Base-by-base conservation (phyloP, 1,140 invertebrate genomes). In the Zaprionus tsacasi region DNA sequence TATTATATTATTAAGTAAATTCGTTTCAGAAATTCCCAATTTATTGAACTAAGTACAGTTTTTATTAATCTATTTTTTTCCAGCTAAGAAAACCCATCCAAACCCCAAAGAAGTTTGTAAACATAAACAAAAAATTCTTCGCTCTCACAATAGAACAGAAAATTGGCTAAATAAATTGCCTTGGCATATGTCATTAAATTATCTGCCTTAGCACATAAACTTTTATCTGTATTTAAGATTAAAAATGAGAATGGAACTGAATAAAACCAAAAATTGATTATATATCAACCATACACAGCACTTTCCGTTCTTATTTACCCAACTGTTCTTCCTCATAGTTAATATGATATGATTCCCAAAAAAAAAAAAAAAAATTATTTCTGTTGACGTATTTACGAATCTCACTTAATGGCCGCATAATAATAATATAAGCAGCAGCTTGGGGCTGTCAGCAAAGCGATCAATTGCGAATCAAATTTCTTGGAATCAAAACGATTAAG, bases 351-450 rank as follows among this genome's bases (percentile, higher is more conserved):
- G 27, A 30, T 68, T 54, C 35, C 35, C 58, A 21, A 33, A 61
- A 73, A 69, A 21, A 21, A 21, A 21, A 21, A 21, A 21, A 21
- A 21, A 21, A 21, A 1, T 21, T 43, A 61, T 27, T 56, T 13
- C 25, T 61, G 65, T 55, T 69, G 71, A 73, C 65, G 40, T 58
- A 69, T 69, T 73, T 61, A 68, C 55, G 38, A 57, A 30, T 56
- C 60, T 35, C 21, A 38, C 36, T 61, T 48, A 73, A 73, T 73
- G 65, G 65, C 56, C 48, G 35, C 67, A 50, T 68, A 60, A 73
- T 73, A 58, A 60, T 12, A 60, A 69, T 60, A 61, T 69, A 69
- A 36, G 30, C 45, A 15, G 60, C 12, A 69, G 50, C 57, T 61
- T 68, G 15, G 45, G 11, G 50, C 65, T 73, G 71, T 73, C 71